A percentile compares a stretch with the other conserved stretches of the same genome.
Conservation (phyloP, 2,113 vertebrate genomes). For the Xenopus tropicalis region UCB_Xtro_10.0 CM004451.2:80968501-80969000, state of each 20-base stretch:
- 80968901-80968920: too few species aligned
- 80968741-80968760: slow-evolving; percentile 1
- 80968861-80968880: too few species aligned
- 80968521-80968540: slow-evolving; percentile 64
- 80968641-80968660: slow-evolving; percentile 62
- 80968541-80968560: slow-evolving; percentile 67
- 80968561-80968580: slow-evolving; percentile 64
- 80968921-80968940: too few species aligned
- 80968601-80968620: slow-evolving; percentile 33
- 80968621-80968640: slow-evolving; percentile 62
- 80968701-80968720: slow-evolving; percentile 19
- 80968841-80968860: background rate
- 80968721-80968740: slow-evolving; percentile 4
- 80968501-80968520: slow-evolving; percentile 55
- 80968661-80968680: background rate
- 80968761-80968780: slow-evolving; percentile 1
- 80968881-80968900: too few species aligned
- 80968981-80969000: too few species aligned
- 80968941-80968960: too few species aligned
- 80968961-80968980: too few species aligned
- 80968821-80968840: too few species aligned
- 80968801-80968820: background rate
- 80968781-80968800: background rate
- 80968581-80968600: slow-evolving; percentile 40
- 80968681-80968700: slow-evolving; percentile 12